A percentile compares a stretch with the other conserved stretches of the same genome.
Conservation (phyloP, 1,140 invertebrate genomes). For the Heterodera carotae region DNA sequence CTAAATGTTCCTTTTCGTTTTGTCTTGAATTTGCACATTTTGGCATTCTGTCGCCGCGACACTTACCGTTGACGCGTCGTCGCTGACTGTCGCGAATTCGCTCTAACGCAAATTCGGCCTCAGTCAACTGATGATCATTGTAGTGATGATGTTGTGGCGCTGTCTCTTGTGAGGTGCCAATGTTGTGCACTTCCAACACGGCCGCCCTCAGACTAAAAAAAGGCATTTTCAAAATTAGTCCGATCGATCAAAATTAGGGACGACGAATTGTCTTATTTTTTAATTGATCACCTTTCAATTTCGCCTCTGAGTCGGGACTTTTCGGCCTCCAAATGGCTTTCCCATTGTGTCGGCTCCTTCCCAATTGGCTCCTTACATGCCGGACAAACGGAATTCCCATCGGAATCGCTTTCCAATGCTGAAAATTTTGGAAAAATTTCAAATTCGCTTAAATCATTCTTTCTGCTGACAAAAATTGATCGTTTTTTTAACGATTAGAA, state of each 20-base stretch:
- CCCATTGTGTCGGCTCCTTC: conserved; percentile 27
- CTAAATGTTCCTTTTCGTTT: not conserved
- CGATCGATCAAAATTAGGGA: not conserved
- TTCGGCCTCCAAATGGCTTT: conserved; percentile 22
- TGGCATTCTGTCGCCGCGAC: not conserved
- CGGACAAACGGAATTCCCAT: conserved; percentile 24
- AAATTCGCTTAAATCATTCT: too few species aligned
- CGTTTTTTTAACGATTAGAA: too few species aligned
- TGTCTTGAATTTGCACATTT: not conserved
- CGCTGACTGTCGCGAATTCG: conserved; percentile 7
- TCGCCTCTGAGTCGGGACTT: conserved; percentile 3
- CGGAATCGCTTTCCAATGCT: conserved; percentile 20
- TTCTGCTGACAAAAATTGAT: too few species aligned
- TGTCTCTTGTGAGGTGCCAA: not conserved
- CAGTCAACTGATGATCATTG: not conserved
- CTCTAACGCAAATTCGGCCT: not conserved
- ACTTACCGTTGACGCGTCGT: not conserved
- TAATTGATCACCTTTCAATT: conserved; percentile 13
- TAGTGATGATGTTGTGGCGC: not conserved
- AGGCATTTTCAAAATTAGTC: not conserved
- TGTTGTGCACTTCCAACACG: not conserved
- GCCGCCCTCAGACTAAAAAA: not conserved
- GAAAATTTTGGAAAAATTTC: not conserved
- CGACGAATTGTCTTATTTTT: not conserved
- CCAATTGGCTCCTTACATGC: conserved; percentile 26